Base-by-base conservation (phyloP, 2,888 invertebrate species). In the Tetanocera ferruginea region DNA sequence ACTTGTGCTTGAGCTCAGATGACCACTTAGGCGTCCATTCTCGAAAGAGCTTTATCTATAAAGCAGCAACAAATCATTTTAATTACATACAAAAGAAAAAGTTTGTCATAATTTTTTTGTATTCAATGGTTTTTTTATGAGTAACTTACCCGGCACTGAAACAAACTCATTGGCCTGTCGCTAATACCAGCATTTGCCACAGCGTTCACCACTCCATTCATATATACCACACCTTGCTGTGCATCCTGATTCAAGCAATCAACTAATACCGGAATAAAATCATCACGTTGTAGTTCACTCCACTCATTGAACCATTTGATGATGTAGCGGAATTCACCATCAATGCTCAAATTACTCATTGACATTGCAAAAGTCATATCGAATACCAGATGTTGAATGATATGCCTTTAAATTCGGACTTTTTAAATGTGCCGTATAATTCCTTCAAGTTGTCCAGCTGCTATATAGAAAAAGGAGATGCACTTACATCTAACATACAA, bases 281-380 rank as follows among this genome's bases (percentile, higher is more conserved):
- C 97, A 79, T 94, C 94, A 77, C 95, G 92, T 88, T 97, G 96
- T 88, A 96, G 91, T 86, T 96, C 96, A 87, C 96, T 96, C 93
- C 96, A 97, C 90, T 96, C 96, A 85, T 93, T 93, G 86, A 97
- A 97, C 97, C 97, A 97, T 87, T 95, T 94, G 77, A 95, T 91
- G 82, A 96, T 91, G 88, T 96, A 97, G 76, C 95, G 92, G 84
- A 96, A 91, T 89, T 97, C 96, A 3, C 94, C 94, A 86, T 94
- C 94, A 51, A 93, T 90, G 3, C 93, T 92, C 84, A 93, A 87
- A 76, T 92, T 92, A 80, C 91, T 90, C 78, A 91, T 90, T 49
- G 92, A 92, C 92, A 93, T 92, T 34, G 31, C 71, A 23, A 28
- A 70, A 49, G 69, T 34, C 34, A 64, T 60, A 28, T 14, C 11